Base-by-base conservation (phyloP, 37 sponge, comb jelly and placozoan species). In the Diacarnus erythraeanus region DNA sequence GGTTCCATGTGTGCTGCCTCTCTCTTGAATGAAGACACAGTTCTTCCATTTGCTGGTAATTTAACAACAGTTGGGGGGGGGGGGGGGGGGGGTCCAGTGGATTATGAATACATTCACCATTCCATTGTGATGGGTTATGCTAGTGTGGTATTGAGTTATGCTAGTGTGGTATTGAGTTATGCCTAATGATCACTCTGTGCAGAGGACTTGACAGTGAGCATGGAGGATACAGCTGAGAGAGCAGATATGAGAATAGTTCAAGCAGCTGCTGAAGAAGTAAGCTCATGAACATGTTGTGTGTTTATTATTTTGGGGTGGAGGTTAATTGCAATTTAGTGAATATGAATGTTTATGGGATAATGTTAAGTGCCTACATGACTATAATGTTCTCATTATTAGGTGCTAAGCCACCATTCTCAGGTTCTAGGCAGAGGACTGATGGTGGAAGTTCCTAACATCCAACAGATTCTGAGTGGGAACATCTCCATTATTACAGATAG, bases 221-320 rank as follows among this genome's bases (percentile, higher is more conserved):
- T 40, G 3, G 41, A 79, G 8, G 40, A 57, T 0, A 54, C 30
- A n/a, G 58, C 67, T 43, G 93, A 92, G 76, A 92, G 88, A 71
- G 83, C 89, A 25, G 93, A 92, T 69, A 92, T 92, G 93, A 88
- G 93, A 51, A 92, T 92, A 37, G 93, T 92, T 0, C 87, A 92
- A 42, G 89, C 93, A 27, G 85, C 93, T 58, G 82, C 86, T 37
- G 83, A 84, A 41, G 89, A 92, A 69, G 91, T 85, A 39, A 64
- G 74, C 44, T 0, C 51, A 47, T 47, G 51, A 47, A 15, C 51
- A 15, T 47, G 51, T 47, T 12, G 12, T 47, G 51, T 12, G 12
- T 6, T 47, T 47, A 47, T 12, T 12, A 47, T 47, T 12, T 47
- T 6, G 51, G n/a, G n/a, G n/a, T n/a, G n/a, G n/a, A n/a, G n/a